Evolutionary conservation across 1,140 invertebrate genomes (phyloP).

Genomic region (Rhagoletis pomonella): DNA sequence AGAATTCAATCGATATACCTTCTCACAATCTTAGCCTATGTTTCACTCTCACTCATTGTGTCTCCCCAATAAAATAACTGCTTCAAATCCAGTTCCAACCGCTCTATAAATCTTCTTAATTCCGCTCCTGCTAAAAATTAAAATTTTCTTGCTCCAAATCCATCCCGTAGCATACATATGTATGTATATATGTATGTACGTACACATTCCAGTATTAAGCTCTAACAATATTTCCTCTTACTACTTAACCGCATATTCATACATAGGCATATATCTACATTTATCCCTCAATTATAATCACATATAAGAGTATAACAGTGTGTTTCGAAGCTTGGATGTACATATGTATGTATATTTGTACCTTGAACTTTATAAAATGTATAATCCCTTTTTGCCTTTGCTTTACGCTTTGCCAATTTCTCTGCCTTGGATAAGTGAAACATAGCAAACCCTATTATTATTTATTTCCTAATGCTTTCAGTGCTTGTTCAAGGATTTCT

Average conservation of each 20-base stretch:
- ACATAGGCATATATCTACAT: not conserved
- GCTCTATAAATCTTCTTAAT: not conserved
- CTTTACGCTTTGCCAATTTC: constrained; percentile 39
- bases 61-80: not conserved
- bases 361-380: not conserved
- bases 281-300: constrained; percentile 42
- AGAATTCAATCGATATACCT: too few species aligned
- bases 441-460: constrained; percentile 17
- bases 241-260: constrained; percentile 24
- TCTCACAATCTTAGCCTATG: too few species aligned
- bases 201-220: not conserved
- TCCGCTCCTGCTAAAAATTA: not conserved
- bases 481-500: constrained; percentile 9
- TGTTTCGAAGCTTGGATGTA: not conserved
- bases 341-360: not conserved
- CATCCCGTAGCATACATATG: not conserved
- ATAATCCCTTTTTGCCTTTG: constrained; percentile 41
- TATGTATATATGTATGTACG: not conserved
- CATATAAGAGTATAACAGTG: not conserved
- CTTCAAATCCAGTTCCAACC: not conserved
- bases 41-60: too few species aligned
- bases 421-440: not conserved
- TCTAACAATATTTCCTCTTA: not conserved
- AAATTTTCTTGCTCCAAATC: not conserved
- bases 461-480: constrained; percentile 40